Evolutionary conservation across 2,797 vertebrate genomes (phyloP), one percentile per base, ranked within the genome.

Genomic region (Darevskia nairensis): DNA sequence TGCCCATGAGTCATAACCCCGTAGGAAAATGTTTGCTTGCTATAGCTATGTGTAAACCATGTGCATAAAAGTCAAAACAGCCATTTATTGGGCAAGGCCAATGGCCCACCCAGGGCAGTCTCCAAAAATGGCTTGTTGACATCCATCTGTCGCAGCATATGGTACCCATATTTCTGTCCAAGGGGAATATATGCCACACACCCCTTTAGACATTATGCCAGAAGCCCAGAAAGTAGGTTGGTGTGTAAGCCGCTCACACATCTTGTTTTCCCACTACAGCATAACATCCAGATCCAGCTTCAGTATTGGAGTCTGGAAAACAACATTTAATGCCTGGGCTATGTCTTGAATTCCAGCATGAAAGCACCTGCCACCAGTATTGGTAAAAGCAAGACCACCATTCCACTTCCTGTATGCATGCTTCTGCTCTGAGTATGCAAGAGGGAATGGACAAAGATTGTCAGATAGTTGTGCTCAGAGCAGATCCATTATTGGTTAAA

Each of bases 1-100:
- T 87, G 85, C 91, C 79, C 75, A 85, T 95, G 94, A 95, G 86
- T 95, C 94, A 95, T 87, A 91, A 80, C 50, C 91, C 82, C 92
- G 80, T 7, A 84, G 74, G 86, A 94, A 76, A 94, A 92, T 86
- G 78, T 92, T 91, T 78, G n/a, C 87, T 91, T 90, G 88, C 76
- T 50, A 39, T 72, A 83, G 79, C 0, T 1, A 88, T 83, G 86
- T 75, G 35, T 41, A 82, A 75, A 75, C 80, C 39, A 39, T 88
- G 80, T 59, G 86, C 32, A 50, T 32, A 39, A 21, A 50, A 32
- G 23, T 68, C 80, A 78, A 39, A 82, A 77, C 15, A 69, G 19
- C 44, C n/a, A 23, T 83, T 72, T 64, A 41, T 9, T 77, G 61
- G 23, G 41, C 61, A 83, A n/a, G 41, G 29, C n/a, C 23, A 76